Base-by-base conservation (phyloP, 2,888 invertebrate species). In the Polia nebulosa region DNA sequence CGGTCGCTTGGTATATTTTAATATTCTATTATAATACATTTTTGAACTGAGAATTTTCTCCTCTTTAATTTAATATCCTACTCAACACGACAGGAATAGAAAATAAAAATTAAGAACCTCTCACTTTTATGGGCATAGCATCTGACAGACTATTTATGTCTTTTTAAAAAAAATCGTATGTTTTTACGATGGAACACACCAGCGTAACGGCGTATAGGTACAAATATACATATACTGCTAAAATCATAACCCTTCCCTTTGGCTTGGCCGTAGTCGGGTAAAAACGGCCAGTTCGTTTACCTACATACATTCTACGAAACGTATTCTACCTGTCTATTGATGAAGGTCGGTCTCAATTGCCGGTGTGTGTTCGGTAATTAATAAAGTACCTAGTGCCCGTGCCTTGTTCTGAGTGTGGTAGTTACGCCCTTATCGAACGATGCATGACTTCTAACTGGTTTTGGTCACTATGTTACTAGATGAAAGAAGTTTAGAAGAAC, bases 301-400 rank as follows among this genome's bases (percentile, higher is more conserved):
- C 63, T 74, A 72, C 62, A 65, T 74, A 66, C 72, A 66, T 72
- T 71, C 70, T 60, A 49, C 52, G 34, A 61, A 74, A 51, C 56
- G 66, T 66, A 72, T 66, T 65, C 69, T 72, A 76, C 74, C 77
- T 82, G 80, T 77, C 69, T 41, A 72, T 67, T 66, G 51, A 51
- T 17, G 76, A 72, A 78, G 79, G 94, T 89, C 92, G 88, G 80
- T 84, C 81, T 87, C 88, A 93, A 93, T 94, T 93, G 88, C 88
- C 80, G 86, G 63, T 86, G 87, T 87, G 87, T 88, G 86, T 85
- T 84, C 85, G 85, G 89, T 88, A 93, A 93, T 94, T 93, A 93
- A 89, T 90, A 85, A 90, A 87, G 86, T 86, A 84, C 85, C 66
- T 41, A 32, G 29, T 52, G 45, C 7, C 41, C 25, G 52, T 52